Percentiles rank a stretch among this genome's conserved stretches.
phyloP scores from a whole-genome alignment of 2,797 vertebrate genomes.

The Dryobates pubescens region DNA sequence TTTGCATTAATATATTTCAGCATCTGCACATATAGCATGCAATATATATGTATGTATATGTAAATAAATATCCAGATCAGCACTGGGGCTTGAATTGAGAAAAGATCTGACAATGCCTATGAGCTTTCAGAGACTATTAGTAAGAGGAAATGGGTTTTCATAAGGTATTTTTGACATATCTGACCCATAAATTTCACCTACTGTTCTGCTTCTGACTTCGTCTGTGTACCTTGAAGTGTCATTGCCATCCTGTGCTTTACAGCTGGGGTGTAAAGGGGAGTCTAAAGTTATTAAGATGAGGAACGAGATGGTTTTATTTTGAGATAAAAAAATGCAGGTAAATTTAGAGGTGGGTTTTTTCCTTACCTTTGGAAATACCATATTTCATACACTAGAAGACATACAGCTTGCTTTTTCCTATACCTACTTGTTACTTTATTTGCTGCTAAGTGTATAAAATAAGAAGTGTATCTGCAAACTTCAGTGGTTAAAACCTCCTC shows the following conservation, averaged over 20 bases:
- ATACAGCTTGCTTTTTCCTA: not conserved
- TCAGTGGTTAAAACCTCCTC: not conserved
- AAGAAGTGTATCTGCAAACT: not conserved
- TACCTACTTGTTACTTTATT: not conserved
- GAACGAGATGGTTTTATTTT: not conserved
- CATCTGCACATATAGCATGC: not conserved
- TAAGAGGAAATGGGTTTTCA: conserved; percentile 21
- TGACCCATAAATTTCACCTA: conserved; percentile 22
- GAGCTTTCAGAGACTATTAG: conserved; percentile 12
- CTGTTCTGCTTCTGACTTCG: not conserved
- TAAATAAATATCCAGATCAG: conserved; percentile 21
- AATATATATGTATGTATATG: not conserved
- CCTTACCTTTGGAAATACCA: not conserved
- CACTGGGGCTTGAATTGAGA: not conserved
- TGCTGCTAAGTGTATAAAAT: not conserved
- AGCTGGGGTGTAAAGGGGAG: not conserved
- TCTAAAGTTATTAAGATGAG: not conserved
- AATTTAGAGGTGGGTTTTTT: not conserved
- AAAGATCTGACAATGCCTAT: not conserved
- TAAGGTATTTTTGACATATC: conserved; percentile 31
- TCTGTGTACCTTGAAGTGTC: not conserved
- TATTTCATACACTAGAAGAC: not conserved
- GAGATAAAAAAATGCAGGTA: not conserved
- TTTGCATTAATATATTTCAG: conserved; percentile 28
- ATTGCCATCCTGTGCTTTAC: not conserved